Percentiles rank a stretch among this genome's conserved stretches.
Conservation (phyloP, 2,113 vertebrate genomes). For the Podarcis muralis region DNA sequence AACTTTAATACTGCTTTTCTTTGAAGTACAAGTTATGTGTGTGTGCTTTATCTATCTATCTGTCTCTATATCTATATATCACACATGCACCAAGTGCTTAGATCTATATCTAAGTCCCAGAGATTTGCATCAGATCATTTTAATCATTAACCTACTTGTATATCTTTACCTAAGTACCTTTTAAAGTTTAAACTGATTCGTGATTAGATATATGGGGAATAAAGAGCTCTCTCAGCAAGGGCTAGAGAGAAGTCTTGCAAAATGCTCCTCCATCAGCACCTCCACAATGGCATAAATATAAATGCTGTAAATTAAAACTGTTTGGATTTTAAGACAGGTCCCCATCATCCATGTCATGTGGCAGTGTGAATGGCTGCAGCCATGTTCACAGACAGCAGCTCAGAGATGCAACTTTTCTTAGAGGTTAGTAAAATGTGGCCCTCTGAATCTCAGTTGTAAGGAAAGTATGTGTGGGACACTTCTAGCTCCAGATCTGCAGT, state of each 20-base stretch:
- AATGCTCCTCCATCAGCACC: no score
- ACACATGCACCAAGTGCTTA: constrained; percentile 44
- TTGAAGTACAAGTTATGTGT: constrained; percentile 56
- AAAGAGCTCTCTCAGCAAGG: constrained; percentile 40
- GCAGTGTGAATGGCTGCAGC: background rate
- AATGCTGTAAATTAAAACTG: constrained; percentile 1
- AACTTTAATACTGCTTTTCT: constrained; percentile 53
- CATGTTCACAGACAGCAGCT: background rate
- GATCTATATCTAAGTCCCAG: constrained; percentile 53
- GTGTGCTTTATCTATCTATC: constrained; percentile 28
- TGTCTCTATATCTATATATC: constrained; percentile 50
- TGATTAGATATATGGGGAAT: constrained; percentile 20
- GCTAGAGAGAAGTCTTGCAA: background rate
- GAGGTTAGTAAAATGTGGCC: background rate
- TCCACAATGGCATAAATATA: constrained; percentile 4
- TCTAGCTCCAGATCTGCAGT: no score
- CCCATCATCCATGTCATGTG: background rate
- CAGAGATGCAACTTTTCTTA: background rate
- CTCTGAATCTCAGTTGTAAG: background rate
- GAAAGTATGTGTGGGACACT: no score
- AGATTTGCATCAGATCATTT: constrained; percentile 65
- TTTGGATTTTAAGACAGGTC: constrained; percentile 30
- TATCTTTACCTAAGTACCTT: constrained; percentile 50
- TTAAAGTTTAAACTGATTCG: constrained; percentile 56
- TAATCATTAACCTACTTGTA: constrained; percentile 62